Conservation (phyloP, 1,140 invertebrate species). For the Halotydeus destructor region DNA sequence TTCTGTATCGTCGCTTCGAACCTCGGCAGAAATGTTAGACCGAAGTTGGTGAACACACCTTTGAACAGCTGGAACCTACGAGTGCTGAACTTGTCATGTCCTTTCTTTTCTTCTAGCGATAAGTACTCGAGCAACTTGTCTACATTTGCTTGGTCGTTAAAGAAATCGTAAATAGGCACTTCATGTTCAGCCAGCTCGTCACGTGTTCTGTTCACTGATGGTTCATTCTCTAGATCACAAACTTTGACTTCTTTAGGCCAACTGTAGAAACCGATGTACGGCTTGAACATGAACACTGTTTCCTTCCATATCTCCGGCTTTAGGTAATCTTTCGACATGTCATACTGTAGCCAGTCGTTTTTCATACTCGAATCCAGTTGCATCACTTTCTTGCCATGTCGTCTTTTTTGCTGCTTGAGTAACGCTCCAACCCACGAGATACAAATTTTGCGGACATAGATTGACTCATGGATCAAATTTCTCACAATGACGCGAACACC, state of each 20-base stretch:
- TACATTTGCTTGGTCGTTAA: constrained; percentile 43
- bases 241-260: constrained; percentile 49
- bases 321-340: constrained; percentile 32
- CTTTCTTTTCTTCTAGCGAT: constrained; percentile 67
- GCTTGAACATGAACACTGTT: constrained; percentile 40
- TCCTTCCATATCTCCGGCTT: constrained; percentile 40
- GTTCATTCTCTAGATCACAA: constrained; percentile 37
- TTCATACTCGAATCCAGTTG: constrained; percentile 32
- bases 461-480: constrained; percentile 47
- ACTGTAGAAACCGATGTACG: constrained; percentile 48
- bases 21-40: constrained; percentile 35
- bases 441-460: constrained; percentile 48
- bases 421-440: constrained; percentile 37
- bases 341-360: constrained; percentile 42
- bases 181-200: constrained; percentile 35
- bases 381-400: constrained; percentile 30
- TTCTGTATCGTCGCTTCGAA: constrained; percentile 41
- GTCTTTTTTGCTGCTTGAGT: constrained; percentile 51
- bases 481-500: constrained; percentile 43
- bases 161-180: constrained; percentile 41
- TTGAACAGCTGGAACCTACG: constrained; percentile 46
- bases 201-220: constrained; percentile 31
- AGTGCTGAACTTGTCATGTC: constrained; percentile 50
- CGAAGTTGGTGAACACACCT: constrained; percentile 54
- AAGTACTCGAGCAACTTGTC: constrained; percentile 47